Evolutionary conservation across 2,113 vertebrate species (phyloP).

Genomic region (Sinocyclocheilus anshuiensis): DNA sequence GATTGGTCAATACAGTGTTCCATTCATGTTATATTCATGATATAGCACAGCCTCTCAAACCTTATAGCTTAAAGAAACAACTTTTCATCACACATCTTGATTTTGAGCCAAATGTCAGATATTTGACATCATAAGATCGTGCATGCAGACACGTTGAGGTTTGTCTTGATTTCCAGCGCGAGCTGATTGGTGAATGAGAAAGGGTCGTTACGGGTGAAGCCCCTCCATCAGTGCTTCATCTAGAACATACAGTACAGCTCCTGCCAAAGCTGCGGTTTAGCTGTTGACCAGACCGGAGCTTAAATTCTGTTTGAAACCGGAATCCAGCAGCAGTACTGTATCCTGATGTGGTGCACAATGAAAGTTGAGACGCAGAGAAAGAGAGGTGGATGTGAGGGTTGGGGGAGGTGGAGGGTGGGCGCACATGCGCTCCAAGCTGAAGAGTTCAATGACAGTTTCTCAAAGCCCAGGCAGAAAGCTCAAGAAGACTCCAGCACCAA

Average conservation of each 20-base stretch:
- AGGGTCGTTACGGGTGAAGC: slow-evolving; percentile 35
- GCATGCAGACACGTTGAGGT: background rate
- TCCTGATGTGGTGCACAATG: slow-evolving; percentile 78
- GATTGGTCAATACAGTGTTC: background rate
- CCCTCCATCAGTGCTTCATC: slow-evolving; percentile 11
- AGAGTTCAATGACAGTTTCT: slow-evolving; percentile 71
- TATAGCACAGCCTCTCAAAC: background rate
- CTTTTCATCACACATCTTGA: slow-evolving; percentile 2
- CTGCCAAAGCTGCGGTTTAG: slow-evolving; percentile 77
- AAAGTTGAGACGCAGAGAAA: slow-evolving; percentile 49
- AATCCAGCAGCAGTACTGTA: slow-evolving; percentile 79
- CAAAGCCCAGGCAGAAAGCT: slow-evolving; percentile 16
- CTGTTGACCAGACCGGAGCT: slow-evolving; percentile 74
- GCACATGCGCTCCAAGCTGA: slow-evolving; percentile 58
- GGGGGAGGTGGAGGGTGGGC: slow-evolving; percentile 61
- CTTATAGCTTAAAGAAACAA: background rate
- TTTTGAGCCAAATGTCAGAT: background rate
- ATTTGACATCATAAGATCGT: background rate
- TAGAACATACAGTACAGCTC: slow-evolving; percentile 4
- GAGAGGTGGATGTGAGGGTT: slow-evolving; percentile 56
- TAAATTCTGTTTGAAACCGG: slow-evolving; percentile 81
- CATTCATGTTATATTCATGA: background rate
- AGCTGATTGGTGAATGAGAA: slow-evolving; percentile 33
- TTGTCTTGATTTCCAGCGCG: slow-evolving; percentile 9
- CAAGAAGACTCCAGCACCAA: slow-evolving; percentile 27